Base-by-base conservation (phyloP, 2,888 invertebrate genomes). In the Polydrusus tereticollis region DNA sequence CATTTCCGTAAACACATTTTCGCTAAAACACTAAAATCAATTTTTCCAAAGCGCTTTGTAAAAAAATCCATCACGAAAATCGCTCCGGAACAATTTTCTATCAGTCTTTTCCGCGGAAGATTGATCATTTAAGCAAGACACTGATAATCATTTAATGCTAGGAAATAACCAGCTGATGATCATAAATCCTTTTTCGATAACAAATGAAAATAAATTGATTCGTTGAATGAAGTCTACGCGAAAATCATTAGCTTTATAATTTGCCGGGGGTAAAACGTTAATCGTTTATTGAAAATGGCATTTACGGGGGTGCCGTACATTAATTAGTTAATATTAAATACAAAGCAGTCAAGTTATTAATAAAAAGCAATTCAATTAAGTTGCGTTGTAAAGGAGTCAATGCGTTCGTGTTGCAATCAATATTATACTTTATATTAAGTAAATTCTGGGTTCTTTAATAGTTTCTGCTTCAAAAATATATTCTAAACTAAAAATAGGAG, bases 181-280 rank as follows among this genome's bases (percentile, higher is more conserved):
- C 63, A 68, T 72, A 62, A 72, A 72, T 72, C 68, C 55, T 69
- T 69, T 69, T 58, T 57, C 64, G 62, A 68, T 63, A 72, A 72
- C 72, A 68, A 72, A 72, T 68, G 72, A 72, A 72, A 63, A 72
- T 72, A 72, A 72, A 72, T 72, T 68, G 72, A 68, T 68, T 47
- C 72, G 72, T 62, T 57, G 72, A 72, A 72, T 64, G 38, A 33
- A 66, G 72, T 55, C 47, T 57, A 62, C 66, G 72, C 26, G 58
- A 67, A 62, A 72, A 72, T 67, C 67, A 72, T 72, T 72, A 72
- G 72, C 68, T 68, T 72, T 55, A 63, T 68, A 72, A 67, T 66
- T 66, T 60, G 59, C 60, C 43, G 70, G 64, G 18, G 50, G 58
- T 50, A 18, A 63, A 60, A 65, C 59, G 65, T 65, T 66, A 71